Base-by-base conservation (phyloP, 1,140 invertebrate species). In the Lepidurus packardi region DNA sequence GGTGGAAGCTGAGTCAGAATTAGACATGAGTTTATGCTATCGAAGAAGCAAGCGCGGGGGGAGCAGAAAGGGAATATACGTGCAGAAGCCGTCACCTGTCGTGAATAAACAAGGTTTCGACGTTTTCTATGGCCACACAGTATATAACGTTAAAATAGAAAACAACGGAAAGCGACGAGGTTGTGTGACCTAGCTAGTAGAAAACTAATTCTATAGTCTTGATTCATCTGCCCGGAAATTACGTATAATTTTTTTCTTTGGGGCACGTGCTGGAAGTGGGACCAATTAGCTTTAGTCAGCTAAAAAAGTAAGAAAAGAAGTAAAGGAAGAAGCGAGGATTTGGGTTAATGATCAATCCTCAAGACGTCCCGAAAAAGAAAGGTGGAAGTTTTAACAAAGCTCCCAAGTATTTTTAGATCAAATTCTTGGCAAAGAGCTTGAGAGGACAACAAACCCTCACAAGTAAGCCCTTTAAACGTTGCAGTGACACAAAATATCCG, bases 1-100 rank as follows among this genome's bases (percentile, higher is more conserved):
- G 53, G 53, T 65, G 53, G 53, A 65, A 65, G 53, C n/a, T 65
- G 53, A 65, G 53, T 65, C 53, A 65, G 53, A 65, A 65, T 65
- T 65, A 65, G 53, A 65, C 53, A 16, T 65, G 53, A 65, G 53
- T 65, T 65, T 65, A 65, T 21, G 53, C 21, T 65, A 65, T 65
- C 53, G 34, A 65, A 7, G 53, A 65, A 65, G 53, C 53, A 9
- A 65, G 21, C 53, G 16, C 16, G 53, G 53, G 53, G 16, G 34
- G 34, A 34, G 34, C 34, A 34, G 34, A 65, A 65, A 47, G 21
- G 53, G 53, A 65, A 65, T 65, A 34, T 34, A 65, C 53, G 53
- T 16, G 21, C 53, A 21, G 53, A 65, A 65, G 53, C 53, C 53
- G 8, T 65, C 53, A 65, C 53, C 53, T 65, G 53, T 65, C n/a